Evolutionary conservation across 2,888 invertebrate species (phyloP), one percentile per base, ranked within the genome.

Genomic region (Argyra leucocephala): DNA sequence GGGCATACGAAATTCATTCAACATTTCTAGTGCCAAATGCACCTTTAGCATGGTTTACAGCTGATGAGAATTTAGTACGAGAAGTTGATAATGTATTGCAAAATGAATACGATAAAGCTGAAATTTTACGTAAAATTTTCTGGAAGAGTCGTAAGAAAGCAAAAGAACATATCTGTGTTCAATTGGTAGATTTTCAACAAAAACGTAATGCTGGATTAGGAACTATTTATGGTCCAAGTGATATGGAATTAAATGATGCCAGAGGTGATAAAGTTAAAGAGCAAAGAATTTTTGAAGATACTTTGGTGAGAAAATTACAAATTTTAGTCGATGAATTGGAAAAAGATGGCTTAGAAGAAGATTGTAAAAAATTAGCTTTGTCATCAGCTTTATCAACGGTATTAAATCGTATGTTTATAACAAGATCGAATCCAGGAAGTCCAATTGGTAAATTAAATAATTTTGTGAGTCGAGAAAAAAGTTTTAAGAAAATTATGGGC

Each of bases 1-100:
- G 98, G 97, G 97, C 97, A 4, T 98, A 97, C 82, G 98, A 99
- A 84, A 95, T 98, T 75, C 95, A 96, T 81, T 96, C 96, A 71
- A 93, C 93, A 74, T 97, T 97, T 83, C 82, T 95, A 67, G 91
- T 93, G 74, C 95, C 94, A 68, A 87, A 89, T 74, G 93, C 94
- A 72, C 78, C 79, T 10, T 67, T 79, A 21, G 73, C 77, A 6
- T 78, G 78, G 78, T 79, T 75, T 69, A 76, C 75, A n/a, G 76
- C 78, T 48, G 78, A 80, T 73, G 95, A 96, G 76, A 88, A 88
- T 72, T 85, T 93, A 76, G 92, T 93, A 15, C 87, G 91, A 69
- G 93, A 94, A 82, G 93, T 95, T 64, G 94, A 96, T 77, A 89
- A 91, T 73, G 90, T 90, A 36, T 82, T 96, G 73, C 85, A 87